Evolutionary conservation across 2,888 invertebrate species (phyloP).

Genomic region (Buathra laborator): DNA sequence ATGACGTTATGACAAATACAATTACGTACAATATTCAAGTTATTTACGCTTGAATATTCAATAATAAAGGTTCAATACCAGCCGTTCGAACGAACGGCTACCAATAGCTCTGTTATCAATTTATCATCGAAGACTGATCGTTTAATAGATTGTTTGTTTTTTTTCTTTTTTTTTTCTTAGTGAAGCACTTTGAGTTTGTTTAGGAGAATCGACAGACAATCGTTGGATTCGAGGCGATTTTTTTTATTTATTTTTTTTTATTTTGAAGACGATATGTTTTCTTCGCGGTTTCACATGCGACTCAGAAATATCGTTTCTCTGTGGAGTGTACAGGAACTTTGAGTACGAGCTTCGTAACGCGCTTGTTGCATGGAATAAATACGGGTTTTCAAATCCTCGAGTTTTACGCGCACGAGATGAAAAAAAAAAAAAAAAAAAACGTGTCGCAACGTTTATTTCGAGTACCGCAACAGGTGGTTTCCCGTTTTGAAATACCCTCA

Average conservation of each 20-base stretch:
- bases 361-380: not conserved
- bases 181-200: conserved; percentile 62
- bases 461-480: not conserved
- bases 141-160: conserved; percentile 13
- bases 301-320: conserved; percentile 2
- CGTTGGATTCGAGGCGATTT: conserved; percentile 41
- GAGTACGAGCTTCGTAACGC: conserved; percentile 38
- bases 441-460: not conserved
- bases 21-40: conserved; percentile 62
- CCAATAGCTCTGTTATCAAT: conserved; percentile 37
- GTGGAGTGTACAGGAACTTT: conserved; percentile 27
- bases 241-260: conserved; percentile 12
- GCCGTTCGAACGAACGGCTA: conserved; percentile 19
- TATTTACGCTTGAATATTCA: conserved; percentile 51
- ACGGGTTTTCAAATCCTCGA: not conserved
- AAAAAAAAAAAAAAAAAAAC: not conserved
- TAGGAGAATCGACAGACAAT: conserved; percentile 47
- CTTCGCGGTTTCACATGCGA: conserved; percentile 47
- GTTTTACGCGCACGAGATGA: not conserved
- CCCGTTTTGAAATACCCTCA: conserved; percentile 13
- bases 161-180: conserved; percentile 34
- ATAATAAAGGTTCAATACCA: conserved; percentile 3
- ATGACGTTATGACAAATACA: conserved; percentile 60
- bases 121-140: conserved; percentile 55
- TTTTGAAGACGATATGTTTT: conserved; percentile 63